Conservation (phyloP, 2,888 invertebrate genomes). For the Melitaea athalia region DNA sequence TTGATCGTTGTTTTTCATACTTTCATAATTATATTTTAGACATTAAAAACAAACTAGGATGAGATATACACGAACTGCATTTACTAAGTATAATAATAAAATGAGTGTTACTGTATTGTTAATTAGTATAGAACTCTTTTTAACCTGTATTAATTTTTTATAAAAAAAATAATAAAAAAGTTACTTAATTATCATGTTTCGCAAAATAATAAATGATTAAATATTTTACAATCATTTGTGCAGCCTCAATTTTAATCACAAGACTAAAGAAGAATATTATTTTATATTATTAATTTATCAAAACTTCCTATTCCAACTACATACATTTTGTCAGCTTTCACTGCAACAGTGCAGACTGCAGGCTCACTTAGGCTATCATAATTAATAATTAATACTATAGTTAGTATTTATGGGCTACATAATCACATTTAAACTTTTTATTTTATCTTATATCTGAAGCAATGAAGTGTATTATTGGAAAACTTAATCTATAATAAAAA, state of each 20-base stretch:
- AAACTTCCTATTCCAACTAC: constrained; percentile 25
- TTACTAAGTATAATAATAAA: background rate
- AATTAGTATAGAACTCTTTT: too few species aligned
- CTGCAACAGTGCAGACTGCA: constrained; percentile 40
- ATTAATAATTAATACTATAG: constrained; percentile 30
- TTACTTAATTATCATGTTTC: too few species aligned
- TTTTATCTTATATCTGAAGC: constrained; percentile 17
- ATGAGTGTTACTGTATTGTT: too few species aligned
- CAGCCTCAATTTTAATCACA: background rate
- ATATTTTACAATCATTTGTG: too few species aligned
- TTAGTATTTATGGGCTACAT: constrained; percentile 24
- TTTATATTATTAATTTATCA: constrained; percentile 38
- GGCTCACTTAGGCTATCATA: constrained; percentile 32
- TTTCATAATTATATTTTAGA: too few species aligned
- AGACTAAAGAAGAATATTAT: background rate
- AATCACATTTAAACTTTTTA: constrained; percentile 15
- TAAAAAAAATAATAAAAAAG: too few species aligned
- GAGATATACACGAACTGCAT: background rate
- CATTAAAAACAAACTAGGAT: background rate
- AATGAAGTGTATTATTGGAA: background rate
- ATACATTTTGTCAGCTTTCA: constrained; percentile 51
- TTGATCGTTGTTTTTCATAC: constrained; percentile 33
- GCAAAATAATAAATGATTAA: too few species aligned
- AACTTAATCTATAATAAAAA: background rate
- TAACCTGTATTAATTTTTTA: too few species aligned